Conservation (phyloP, 2,888 invertebrate genomes). For the Thecocarcelia acutangulata region DNA sequence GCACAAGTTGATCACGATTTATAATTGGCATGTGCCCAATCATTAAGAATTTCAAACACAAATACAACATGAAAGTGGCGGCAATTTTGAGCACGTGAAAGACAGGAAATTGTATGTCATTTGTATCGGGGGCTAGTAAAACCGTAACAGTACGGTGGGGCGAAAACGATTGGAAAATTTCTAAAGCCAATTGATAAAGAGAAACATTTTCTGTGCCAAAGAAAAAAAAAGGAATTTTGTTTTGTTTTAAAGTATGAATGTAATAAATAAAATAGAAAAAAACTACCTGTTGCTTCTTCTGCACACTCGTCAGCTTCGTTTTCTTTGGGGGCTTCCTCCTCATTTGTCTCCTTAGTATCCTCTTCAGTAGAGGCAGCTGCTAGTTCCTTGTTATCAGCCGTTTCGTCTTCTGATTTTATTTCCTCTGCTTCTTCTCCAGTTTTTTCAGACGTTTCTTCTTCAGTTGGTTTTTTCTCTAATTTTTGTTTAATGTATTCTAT, state of each 20-base stretch:
- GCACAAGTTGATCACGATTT: conserved; percentile 82
- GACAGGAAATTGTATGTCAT: conserved; percentile 84
- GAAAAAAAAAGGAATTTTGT: conserved; percentile 18
- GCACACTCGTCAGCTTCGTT: conserved; percentile 23
- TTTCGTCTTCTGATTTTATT: conserved; percentile 35
- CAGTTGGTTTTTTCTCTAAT: conserved; percentile 9
- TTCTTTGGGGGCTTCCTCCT: conserved; percentile 8
- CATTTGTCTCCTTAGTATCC: not conserved
- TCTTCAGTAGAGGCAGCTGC: conserved; percentile 11
- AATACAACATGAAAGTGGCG: conserved; percentile 84
- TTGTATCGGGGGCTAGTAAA: conserved; percentile 83
- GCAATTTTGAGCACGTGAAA: conserved; percentile 87
- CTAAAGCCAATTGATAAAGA: conserved; percentile 64
- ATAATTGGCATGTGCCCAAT: conserved; percentile 85
- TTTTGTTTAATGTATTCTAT: conserved; percentile 44
- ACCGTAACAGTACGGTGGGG: conserved; percentile 84
- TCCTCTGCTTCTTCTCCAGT: conserved; percentile 9
- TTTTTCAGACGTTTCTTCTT: conserved; percentile 16
- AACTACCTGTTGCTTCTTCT: conserved; percentile 55
- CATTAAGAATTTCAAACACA: conserved; percentile 86
- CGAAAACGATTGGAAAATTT: conserved; percentile 84
- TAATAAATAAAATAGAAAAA: conserved; percentile 11
- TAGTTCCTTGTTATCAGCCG: conserved; percentile 11
- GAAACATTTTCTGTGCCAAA: conserved; percentile 56
- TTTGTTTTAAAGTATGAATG: not conserved